Evolutionary conservation across 2,113 vertebrate species (phyloP).

Genomic region (Gymnogyps californianus): DNA sequence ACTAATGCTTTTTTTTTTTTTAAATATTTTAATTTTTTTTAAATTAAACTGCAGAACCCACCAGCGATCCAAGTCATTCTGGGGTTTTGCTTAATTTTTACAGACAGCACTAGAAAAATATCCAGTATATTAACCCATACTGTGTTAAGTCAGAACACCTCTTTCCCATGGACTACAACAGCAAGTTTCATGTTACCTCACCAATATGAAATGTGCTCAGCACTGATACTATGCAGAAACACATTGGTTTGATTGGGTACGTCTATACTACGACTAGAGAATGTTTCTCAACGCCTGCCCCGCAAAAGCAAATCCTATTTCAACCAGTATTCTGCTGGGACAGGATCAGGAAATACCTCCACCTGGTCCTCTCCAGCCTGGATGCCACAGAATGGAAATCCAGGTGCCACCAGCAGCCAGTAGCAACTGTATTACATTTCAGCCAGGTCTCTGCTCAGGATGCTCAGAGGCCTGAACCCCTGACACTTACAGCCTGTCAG

Average conservation of each 20-base stretch:
- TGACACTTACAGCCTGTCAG: not conserved
- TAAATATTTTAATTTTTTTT: not conserved
- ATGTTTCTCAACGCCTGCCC: not conserved
- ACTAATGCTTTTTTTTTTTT: not conserved
- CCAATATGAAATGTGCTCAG: not conserved
- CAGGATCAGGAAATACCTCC: not conserved
- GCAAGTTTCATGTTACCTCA: not conserved
- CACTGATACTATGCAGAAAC: not conserved
- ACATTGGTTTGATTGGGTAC: not conserved
- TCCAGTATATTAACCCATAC: not conserved
- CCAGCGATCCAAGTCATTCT: not conserved
- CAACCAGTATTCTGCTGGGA: not conserved
- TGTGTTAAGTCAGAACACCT: not conserved
- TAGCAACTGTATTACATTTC: fast-evolving
- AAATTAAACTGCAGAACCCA: not conserved
- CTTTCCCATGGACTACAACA: not conserved
- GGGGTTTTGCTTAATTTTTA: not conserved
- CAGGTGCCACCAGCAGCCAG: not conserved
- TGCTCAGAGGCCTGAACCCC: not conserved
- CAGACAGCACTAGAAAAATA: not conserved
- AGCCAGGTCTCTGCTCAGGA: not conserved
- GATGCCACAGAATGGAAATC: not conserved
- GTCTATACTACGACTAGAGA: not conserved
- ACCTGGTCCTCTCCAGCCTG: not conserved
- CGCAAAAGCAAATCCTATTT: not conserved